Evolutionary conservation across 2,888 invertebrate species (phyloP).

Genomic region (Eupithecia pulchellata): DNA sequence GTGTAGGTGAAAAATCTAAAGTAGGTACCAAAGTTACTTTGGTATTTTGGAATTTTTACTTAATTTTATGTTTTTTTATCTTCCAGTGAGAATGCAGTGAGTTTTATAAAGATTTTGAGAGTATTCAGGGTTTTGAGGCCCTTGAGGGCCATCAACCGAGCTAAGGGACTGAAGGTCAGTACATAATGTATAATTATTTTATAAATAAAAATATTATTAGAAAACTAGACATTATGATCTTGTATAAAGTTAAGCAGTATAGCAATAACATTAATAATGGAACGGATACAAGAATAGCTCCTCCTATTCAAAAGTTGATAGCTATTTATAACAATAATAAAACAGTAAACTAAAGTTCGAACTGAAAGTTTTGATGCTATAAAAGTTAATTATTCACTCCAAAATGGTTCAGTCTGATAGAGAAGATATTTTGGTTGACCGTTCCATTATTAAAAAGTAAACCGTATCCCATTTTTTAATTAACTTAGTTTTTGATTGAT

Average conservation of each 20-base stretch:
- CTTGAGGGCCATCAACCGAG: slow-evolving; percentile 99
- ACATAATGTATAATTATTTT: slow-evolving; percentile 11
- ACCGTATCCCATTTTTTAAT: not conserved
- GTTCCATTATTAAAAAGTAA: not conserved
- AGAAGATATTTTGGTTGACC: not conserved
- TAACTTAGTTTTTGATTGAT: not conserved
- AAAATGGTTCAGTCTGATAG: not conserved
- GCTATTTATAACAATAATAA: not conserved
- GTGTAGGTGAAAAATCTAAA: too few species aligned
- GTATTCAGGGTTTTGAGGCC: slow-evolving; percentile 98
- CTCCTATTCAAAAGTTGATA: not conserved
- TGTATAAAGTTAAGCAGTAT: not conserved
- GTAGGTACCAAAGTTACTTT: too few species aligned
- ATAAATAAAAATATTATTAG: not conserved
- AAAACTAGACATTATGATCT: not conserved
- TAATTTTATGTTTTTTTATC: slow-evolving; percentile 34
- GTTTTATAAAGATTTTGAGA: slow-evolving; percentile 98
- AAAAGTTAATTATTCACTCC: too few species aligned
- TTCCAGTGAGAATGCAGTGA: slow-evolving; percentile 90
- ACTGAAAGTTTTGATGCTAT: not conserved
- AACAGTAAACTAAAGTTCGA: not conserved
- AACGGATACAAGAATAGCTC: not conserved
- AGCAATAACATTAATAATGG: not conserved
- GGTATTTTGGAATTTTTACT: not conserved
- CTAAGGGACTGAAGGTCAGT: slow-evolving; percentile 99